Base-by-base conservation (phyloP, 1,140 invertebrate genomes). In the Cydia amplana region DNA sequence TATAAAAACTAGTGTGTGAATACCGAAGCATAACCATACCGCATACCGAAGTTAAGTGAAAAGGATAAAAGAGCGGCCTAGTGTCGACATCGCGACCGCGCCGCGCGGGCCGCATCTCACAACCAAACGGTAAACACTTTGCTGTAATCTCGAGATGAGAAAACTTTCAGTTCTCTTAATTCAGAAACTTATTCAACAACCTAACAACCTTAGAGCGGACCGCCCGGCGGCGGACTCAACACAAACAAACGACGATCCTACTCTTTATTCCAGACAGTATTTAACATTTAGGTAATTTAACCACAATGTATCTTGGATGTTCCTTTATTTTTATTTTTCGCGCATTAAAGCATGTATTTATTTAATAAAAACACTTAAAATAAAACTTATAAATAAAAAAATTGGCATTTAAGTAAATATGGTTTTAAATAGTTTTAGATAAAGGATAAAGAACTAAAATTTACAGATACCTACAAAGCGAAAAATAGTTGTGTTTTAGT, bases 81-180 rank as follows among this genome's bases (percentile, higher is more conserved):
- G 64, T n/a, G 64, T 28, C 64, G 28, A 78, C 80, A 79, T 78
- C 83, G 81, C 77, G 83, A 83, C 76, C 88, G 89, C 85, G 84
- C 76, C 88, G 89, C 85, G 32, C 63, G 40, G 86, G 87, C 85
- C 87, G 87, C 89, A 85, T 89, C 89, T 80, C 85, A 84, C 88
- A 90, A 88, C 90, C 90, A 88, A 91, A 91, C 92, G 91, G 93
- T 93, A 93, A 93, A 93, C 93, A 93, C 93, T 93, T 93, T 88
- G 91, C 91, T 92, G 92, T 93, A 93, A 93, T 93, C 93, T 93
- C 88, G 86, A 93, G 93, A 93, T 93, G 93, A 93, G 93, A 93
- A 93, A 93, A 93, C 91, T 93, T 93, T 92, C 90, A 93, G 92
- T 92, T 91, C 90, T 93, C 92, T 93, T 92, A 93, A 93, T 93